Evolutionary conservation across 1,140 invertebrate genomes (phyloP), one percentile per base, ranked within the genome.

Genomic region (Aphaenogaster ashmeadi): DNA sequence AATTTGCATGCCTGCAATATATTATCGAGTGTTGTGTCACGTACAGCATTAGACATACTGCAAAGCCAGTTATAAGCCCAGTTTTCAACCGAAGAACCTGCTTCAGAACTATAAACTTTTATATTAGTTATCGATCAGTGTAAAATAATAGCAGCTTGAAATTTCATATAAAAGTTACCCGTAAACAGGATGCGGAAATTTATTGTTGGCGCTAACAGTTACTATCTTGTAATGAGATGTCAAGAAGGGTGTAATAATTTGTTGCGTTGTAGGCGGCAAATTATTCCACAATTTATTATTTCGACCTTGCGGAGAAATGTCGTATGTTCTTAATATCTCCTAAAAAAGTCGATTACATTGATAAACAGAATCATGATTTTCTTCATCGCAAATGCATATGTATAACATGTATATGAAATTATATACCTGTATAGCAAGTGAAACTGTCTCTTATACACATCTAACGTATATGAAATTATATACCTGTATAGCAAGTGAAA

Each of bases 51-150:
- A 6, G 91, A 92, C 93, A 95, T 94, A 69, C 91, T 95, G 62
- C 94, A 94, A 67, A 95, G 95, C 96, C 96, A 97, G 95, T 97
- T 97, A 88, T 97, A 97, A n/a, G 97, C 96, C 98, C 97, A 98
- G 87, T 96, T 96, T 89, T 97, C 96, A 90, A 97, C 97, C 38
- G 96, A 97, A 27, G 96, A 96, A 44, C 96, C 97, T 74, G 95
- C 95, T 79, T 96, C 95, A 5, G 97, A 97, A 41, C 97, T 97
- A 93, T 96, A 94, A 94, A 86, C 72, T 62, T 79, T 50, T 64
- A 11, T 54, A 79, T 69, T 1, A 71, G 18, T 56, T 56, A 44
- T n/a, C 9, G 27, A n/a, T 60, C 6, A 11, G 11, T 6, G 0
- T 27, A 18, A 81, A 11, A n/a, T 27, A 27, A 72, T 47, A 44